phyloP scores from a whole-genome alignment of 2,797 vertebrate genomes.

The Aotus griseimembra region DNA sequence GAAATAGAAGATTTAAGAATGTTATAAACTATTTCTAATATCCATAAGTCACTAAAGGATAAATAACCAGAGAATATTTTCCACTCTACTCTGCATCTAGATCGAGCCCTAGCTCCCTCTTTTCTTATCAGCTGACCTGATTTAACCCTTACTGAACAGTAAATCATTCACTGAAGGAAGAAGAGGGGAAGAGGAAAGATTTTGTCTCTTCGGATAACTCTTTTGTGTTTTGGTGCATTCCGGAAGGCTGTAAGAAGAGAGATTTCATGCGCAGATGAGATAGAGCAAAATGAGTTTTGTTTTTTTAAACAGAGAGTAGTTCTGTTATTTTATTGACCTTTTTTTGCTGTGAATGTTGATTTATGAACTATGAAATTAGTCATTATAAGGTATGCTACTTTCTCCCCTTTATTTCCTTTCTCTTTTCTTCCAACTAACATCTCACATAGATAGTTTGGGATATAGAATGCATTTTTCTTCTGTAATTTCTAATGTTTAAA shows the following conservation, averaged over 20 bases:
- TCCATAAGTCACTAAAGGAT: neutral
- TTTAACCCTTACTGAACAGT: conserved; percentile 45
- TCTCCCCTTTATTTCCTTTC: neutral
- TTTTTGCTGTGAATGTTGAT: neutral
- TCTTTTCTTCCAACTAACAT: too few species aligned
- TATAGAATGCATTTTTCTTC: neutral
- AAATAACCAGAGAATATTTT: conserved; percentile 14
- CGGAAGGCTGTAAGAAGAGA: neutral
- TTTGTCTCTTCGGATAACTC: neutral
- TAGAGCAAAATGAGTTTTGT: neutral
- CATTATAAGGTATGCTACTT: neutral
- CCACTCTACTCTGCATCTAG: neutral
- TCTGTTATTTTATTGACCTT: neutral
- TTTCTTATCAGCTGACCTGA: conserved; percentile 2
- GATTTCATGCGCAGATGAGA: neutral
- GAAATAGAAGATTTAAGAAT: conserved; percentile 62
- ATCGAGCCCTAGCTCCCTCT: neutral
- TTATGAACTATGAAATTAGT: neutral
- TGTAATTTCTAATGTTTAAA: neutral
- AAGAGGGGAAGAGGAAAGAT: neutral
- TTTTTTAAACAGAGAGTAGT: neutral
- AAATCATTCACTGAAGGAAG: conserved; percentile 2
- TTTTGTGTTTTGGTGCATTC: conserved; percentile 42
- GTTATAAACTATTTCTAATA: conserved; percentile 29
- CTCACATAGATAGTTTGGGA: neutral